phyloP scores from a whole-genome alignment of 1,140 invertebrate species.

The Hormaphis cornu region DNA sequence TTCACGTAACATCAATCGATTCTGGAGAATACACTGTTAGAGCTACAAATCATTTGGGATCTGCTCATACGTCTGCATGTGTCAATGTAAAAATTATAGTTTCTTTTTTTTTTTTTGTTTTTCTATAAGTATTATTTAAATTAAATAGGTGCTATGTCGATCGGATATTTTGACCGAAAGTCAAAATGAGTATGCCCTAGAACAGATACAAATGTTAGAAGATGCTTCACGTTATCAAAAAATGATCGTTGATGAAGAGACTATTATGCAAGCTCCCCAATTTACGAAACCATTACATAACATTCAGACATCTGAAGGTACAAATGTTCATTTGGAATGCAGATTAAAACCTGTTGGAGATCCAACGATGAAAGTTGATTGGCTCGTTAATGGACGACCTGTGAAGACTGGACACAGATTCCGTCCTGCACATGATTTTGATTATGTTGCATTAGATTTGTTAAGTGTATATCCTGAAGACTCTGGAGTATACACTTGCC shows the following conservation, averaged over 20 bases:
- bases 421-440: constrained; percentile 92
- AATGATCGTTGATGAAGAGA: constrained; percentile 63
- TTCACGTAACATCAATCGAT: constrained; percentile 76
- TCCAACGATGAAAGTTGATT: constrained; percentile 89
- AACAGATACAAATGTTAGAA: constrained; percentile 91
- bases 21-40: constrained; percentile 87
- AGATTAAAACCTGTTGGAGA: constrained; percentile 89
- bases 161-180: constrained; percentile 86
- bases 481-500: constrained; percentile 89
- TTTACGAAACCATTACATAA: constrained; percentile 81
- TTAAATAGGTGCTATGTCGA: constrained; percentile 53
- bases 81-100: constrained; percentile 55
- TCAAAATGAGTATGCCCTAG: constrained; percentile 87
- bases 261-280: constrained; percentile 69
- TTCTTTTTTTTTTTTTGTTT: neutral
- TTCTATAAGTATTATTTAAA: neutral
- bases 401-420: constrained; percentile 83
- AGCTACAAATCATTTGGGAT: constrained; percentile 85
- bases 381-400: constrained; percentile 89
- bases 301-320: constrained; percentile 81
- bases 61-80: constrained; percentile 80
- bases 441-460: constrained; percentile 92
- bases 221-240: constrained; percentile 64
- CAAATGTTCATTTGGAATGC: constrained; percentile 86
- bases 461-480: constrained; percentile 93